Base-by-base conservation (phyloP, 2,797 vertebrate genomes). In the Labroides dimidiatus region DNA sequence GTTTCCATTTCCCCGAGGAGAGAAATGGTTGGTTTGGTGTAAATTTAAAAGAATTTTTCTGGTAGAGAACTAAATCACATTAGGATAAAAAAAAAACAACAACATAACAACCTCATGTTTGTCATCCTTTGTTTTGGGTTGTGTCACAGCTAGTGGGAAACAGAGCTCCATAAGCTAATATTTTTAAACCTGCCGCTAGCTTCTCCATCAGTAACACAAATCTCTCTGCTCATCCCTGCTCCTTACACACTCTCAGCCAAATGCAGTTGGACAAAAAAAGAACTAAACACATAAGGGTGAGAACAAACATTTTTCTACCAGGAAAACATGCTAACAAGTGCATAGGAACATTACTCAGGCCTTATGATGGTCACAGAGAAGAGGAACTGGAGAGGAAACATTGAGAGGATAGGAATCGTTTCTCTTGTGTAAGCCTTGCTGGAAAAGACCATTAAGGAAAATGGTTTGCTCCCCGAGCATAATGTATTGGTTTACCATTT, bases 311-410 rank as follows among this genome's bases (percentile, higher is more conserved):
- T 83, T 84, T 83, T 91, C 85, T 91, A 89, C 80, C 88, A 87
- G 87, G 85, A 90, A 89, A 92, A 93, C 90, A 90, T 93, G 91
- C 86, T 88, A 89, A 91, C 90, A 94, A 94, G 93, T 94, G 93
- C 93, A 93, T 94, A 95, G 93, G 91, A 93, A 92, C 85, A 89
- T 93, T 88, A 93, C 89, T 93, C 84, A 90, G 90, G 90, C 91
- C 91, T 93, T 89, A 81, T 82, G 86, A 93, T 84, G 87, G 84
- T 90, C 87, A 91, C 86, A 84, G 73, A 92, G 84, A 88, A 85
- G 86, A 91, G 72, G 87, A 91, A 90, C 74, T 84, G 83, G 83
- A 84, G 82, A 89, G 85, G 87, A 93, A 91, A 92, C 84, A 83
- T 78, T 85, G 81, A 90, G 70, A 88, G 86, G 88, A 81, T 84